Evolutionary conservation across 2,888 invertebrate species (phyloP).

Genomic region (Agrotis ipsilon): DNA sequence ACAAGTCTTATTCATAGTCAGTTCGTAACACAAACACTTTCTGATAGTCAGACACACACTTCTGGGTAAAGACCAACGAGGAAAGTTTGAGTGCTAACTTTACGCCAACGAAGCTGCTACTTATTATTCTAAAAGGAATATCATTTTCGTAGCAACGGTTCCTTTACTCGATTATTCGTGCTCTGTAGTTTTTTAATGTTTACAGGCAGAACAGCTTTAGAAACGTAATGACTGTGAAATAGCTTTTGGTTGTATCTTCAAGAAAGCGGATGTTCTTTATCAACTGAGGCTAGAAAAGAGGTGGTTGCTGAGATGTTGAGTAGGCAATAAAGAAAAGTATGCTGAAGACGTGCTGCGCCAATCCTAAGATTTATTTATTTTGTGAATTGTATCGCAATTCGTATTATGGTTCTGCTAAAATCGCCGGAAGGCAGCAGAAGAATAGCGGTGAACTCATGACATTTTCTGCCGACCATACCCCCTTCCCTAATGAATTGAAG

Average conservation of each 20-base stretch:
- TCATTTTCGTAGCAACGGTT: constrained; percentile 36
- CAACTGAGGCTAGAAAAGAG: too few species aligned
- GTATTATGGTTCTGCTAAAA: too few species aligned
- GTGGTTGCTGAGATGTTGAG: too few species aligned
- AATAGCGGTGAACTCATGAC: too few species aligned
- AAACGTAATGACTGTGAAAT: not conserved
- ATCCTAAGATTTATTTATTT: too few species aligned
- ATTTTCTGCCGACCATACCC: too few species aligned
- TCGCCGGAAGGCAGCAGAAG: too few species aligned
- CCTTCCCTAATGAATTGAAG: too few species aligned
- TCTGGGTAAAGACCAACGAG: constrained; percentile 45
- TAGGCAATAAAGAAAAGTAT: too few species aligned
- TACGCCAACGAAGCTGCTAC: constrained; percentile 38
- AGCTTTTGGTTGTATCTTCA: not conserved
- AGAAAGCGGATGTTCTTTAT: not conserved
- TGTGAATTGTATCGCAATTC: too few species aligned
- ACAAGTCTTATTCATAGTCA: constrained; percentile 37
- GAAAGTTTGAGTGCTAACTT: constrained; percentile 43
- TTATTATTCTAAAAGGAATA: constrained; percentile 45
- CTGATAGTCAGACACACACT: constrained; percentile 49
- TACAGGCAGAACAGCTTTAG: constrained; percentile 3
- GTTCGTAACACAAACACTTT: constrained; percentile 46
- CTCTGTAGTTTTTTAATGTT: constrained; percentile 21
- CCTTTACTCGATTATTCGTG: constrained; percentile 36
- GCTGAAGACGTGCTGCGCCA: too few species aligned